These are phyloP conservation scores for Tetropium fuscum DNA, from an alignment of 2,888 invertebrate species.

Conservation along the genomic window DNA sequence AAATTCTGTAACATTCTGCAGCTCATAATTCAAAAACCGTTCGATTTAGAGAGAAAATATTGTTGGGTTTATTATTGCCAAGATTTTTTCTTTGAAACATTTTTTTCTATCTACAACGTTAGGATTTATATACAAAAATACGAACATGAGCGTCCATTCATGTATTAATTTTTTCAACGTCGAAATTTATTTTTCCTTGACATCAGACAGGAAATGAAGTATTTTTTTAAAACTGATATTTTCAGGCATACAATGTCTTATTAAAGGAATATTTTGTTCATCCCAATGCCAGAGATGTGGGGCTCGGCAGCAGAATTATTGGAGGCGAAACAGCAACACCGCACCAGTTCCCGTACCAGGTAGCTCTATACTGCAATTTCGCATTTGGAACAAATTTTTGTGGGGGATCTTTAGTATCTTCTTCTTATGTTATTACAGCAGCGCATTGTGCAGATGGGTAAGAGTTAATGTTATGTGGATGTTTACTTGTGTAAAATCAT, in stretches of 20 bases:
- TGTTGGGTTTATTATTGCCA: too few species aligned
- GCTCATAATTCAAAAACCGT: too few species aligned
- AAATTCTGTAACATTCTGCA: too few species aligned
- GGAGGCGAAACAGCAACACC: constrained; percentile 36
- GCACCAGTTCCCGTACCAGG: constrained; percentile 41
- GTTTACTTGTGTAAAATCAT: neutral
- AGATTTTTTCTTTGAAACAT: too few species aligned
- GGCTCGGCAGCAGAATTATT: constrained; percentile 14
- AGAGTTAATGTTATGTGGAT: too few species aligned
- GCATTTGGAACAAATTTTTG: constrained; percentile 37
- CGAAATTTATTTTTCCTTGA: too few species aligned
- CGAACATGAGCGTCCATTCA: too few species aligned
- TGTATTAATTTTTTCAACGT: neutral
- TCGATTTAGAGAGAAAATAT: too few species aligned
- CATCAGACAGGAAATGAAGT: too few species aligned
- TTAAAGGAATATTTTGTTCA: neutral
- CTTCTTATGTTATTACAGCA: constrained; percentile 43
- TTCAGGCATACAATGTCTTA: neutral
- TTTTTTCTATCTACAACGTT: too few species aligned
- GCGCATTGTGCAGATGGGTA: constrained; percentile 45
- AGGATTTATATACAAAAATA: too few species aligned
- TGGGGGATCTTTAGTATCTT: constrained; percentile 43
- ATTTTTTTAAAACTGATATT: too few species aligned
- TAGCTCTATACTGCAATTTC: constrained; percentile 38
- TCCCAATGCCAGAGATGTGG: neutral